Percentiles rank a stretch among this genome's conserved stretches.
Conservation (phyloP, 2,888 invertebrate genomes). For the Agrotis segetum region DNA sequence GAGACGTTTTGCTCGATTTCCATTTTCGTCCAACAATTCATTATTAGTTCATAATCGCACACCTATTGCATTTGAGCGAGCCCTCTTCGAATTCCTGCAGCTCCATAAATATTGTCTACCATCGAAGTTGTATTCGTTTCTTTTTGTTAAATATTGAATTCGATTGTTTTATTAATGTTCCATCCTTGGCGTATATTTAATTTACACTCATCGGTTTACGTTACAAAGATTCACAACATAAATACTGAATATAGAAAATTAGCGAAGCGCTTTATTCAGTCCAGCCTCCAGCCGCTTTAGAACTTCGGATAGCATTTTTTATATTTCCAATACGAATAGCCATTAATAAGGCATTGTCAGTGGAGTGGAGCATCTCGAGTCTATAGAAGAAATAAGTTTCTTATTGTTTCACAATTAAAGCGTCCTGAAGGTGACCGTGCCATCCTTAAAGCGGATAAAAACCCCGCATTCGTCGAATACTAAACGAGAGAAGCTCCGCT, state of each 20-base stretch:
- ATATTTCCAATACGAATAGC: constrained; percentile 72
- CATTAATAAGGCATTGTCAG: constrained; percentile 79
- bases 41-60: constrained; percentile 55
- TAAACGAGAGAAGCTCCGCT: constrained; percentile 85
- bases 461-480: constrained; percentile 86
- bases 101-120: constrained; percentile 48
- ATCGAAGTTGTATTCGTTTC: constrained; percentile 24
- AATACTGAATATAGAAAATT: constrained; percentile 35
- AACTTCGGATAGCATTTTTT: constrained; percentile 60
- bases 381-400: constrained; percentile 81
- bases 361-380: constrained; percentile 69
- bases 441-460: constrained; percentile 83
- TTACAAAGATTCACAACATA: constrained; percentile 20
- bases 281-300: constrained; percentile 33
- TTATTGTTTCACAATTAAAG: constrained; percentile 88
- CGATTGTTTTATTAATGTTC: constrained; percentile 45
- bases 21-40: constrained; percentile 44
- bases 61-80: constrained; percentile 32
- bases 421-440: constrained; percentile 88
- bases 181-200: constrained; percentile 44
- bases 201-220: constrained; percentile 45
- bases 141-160: constrained; percentile 44
- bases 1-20: constrained; percentile 66
- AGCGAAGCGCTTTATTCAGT: constrained; percentile 52
- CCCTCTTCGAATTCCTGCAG: constrained; percentile 37